A percentile compares a stretch with the other conserved stretches of the same genome.
phyloP scores from a whole-genome alignment of 2,113 vertebrate genomes.

The Microcebus jonahi region DNA sequence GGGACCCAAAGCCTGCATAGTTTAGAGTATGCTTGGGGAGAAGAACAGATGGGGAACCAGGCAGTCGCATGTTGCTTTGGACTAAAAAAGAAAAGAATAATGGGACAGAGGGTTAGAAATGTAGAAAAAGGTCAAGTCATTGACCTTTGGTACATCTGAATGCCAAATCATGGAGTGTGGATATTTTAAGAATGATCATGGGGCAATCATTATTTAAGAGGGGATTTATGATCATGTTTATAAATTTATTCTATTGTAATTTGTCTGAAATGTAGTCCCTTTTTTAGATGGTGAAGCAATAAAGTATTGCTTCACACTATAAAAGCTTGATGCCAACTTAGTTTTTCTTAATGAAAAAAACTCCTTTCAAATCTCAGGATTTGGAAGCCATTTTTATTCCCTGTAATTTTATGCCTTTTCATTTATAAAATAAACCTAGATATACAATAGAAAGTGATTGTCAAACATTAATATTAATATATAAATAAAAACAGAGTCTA shows the following conservation, averaged over 20 bases:
- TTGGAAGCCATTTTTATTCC: not conserved
- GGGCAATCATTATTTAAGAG: not conserved
- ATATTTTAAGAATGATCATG: not conserved
- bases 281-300: not conserved
- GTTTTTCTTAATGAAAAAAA: not conserved
- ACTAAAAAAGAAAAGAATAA: not conserved
- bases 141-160: not conserved
- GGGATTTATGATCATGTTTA: conserved; percentile 13
- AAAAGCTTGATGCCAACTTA: not conserved
- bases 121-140: not conserved
- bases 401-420: not conserved
- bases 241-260: not conserved
- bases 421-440: conserved; percentile 25
- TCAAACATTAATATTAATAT: conserved; percentile 9
- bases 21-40: not conserved
- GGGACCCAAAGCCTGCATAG: not conserved
- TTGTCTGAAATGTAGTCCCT: not conserved
- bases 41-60: not conserved
- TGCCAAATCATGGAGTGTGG: not conserved
- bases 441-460: not conserved
- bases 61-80: not conserved
- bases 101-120: not conserved
- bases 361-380: not conserved
- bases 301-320: not conserved
- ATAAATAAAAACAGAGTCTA: not conserved